Evolutionary conservation across 1,140 invertebrate genomes (phyloP).

Genomic region (Brachystomella parvula): DNA sequence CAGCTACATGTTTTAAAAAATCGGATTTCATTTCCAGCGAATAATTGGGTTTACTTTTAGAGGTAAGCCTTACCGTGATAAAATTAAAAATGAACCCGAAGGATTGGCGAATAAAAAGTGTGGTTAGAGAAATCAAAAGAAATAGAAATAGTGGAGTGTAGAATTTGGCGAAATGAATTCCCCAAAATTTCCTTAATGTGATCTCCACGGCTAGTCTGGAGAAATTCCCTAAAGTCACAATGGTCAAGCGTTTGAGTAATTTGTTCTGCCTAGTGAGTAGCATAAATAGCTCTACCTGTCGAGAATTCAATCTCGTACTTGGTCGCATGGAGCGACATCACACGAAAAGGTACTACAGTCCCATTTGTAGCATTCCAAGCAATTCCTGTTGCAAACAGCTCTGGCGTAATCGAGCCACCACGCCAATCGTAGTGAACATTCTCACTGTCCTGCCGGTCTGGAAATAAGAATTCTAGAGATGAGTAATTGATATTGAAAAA

Average conservation of each 20-base stretch:
- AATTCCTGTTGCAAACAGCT: slow-evolving; percentile 7
- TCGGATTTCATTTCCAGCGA: not conserved
- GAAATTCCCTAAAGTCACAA: slow-evolving; percentile 14
- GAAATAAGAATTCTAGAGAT: not conserved
- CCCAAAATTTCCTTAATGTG: slow-evolving; percentile 9
- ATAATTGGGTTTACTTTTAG: not conserved
- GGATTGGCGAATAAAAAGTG: slow-evolving; percentile 7
- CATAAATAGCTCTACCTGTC: slow-evolving; percentile 8
- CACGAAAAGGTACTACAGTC: slow-evolving; percentile 4
- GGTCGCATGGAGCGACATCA: slow-evolving; percentile 2
- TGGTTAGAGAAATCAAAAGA: not conserved
- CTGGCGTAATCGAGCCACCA: slow-evolving; percentile 3
- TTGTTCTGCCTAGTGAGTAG: no score
- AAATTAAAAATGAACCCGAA: slow-evolving; percentile 7
- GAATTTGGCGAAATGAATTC: slow-evolving; percentile 6
- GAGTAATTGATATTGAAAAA: not conserved
- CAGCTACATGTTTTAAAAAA: not conserved
- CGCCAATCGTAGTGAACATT: slow-evolving; percentile 4
- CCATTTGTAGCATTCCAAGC: slow-evolving; percentile 15
- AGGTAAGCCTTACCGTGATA: not conserved
- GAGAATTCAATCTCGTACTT: slow-evolving; percentile 1
- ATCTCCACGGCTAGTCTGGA: slow-evolving; percentile 9
- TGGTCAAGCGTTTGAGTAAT: no score
- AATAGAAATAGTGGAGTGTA: slow-evolving; percentile 10
- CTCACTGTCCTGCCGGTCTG: not conserved